Base-by-base conservation (phyloP, 2,888 invertebrate species). In the Morpho deidamia region DNA sequence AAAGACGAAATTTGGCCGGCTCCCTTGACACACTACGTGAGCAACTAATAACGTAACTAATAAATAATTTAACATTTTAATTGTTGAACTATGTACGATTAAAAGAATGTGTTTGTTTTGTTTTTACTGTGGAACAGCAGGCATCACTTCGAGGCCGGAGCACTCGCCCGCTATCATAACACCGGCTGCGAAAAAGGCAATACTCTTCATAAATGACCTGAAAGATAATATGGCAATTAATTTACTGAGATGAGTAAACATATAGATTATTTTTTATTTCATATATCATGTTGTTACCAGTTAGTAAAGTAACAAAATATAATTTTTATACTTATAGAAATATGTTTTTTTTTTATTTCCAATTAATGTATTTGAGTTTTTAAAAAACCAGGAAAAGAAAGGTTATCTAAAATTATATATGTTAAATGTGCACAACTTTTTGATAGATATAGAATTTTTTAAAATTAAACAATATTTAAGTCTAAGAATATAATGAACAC, bases 141-240 rank as follows among this genome's bases (percentile, higher is more conserved):
- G 92, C 92, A 95, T 93, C 54, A 95, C 75, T 72, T 95, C 95
- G 52, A 95, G 84, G 54, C 95, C 95, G 45, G 92, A 88, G 69
- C 94, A 95, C 76, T 96, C 95, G 71, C 94, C 92, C 2, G 96
- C 96, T 67, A 96, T 92, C 60, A 93, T 92, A 7, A 96, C 91
- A 49, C 96, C 96, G 55, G 95, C 78, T 61, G 93, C 90, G 76
- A 96, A 96, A 67, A 96, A 86, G n/a, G 93, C 93, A 54, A 95
- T 87, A 76, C 95, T 95, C 86, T 96, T 96, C 46, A 95, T 92
- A 40, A 96, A 71, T 68, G 95, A 93, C 96, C 96, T 96, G 89
- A 53, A 90, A 85, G 74, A 76, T 74, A 72, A 81, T n/a, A 12
- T 65, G 63, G 55, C 53, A 53, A 66, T 65, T 59, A 64, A 57